phyloP scores from a whole-genome alignment of 1,140 invertebrate species.

The Aphelenchoides besseyi region DNA sequence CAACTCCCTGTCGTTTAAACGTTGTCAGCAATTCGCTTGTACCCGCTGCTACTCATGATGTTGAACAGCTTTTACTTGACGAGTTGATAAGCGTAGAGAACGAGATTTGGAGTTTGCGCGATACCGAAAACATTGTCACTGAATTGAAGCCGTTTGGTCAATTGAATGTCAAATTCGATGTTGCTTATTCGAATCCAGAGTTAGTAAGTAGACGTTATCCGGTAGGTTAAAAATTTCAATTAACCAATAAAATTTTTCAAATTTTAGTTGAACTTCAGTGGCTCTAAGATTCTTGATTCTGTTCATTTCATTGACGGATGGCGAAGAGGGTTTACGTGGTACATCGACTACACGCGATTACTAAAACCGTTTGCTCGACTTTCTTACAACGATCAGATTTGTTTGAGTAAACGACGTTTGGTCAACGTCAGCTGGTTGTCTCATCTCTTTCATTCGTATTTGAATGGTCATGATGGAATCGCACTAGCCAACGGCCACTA shows the following conservation, averaged over 20 bases:
- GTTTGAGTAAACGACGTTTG: conserved; percentile 4
- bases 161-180: conserved; percentile 4
- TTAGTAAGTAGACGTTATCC: background rate
- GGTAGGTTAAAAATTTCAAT: background rate
- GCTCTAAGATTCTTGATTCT: background rate
- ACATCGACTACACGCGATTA: background rate
- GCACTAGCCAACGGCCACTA: conserved; percentile 8
- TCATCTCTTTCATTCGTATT: background rate
- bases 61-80: background rate
- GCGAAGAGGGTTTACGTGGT: background rate
- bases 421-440: background rate
- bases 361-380: background rate
- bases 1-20: background rate
- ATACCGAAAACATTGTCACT: background rate
- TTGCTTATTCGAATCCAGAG: background rate
- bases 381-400: conserved; percentile 6
- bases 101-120: background rate
- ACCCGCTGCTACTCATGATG: background rate
- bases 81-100: background rate
- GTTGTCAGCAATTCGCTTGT: background rate
- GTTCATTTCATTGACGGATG: background rate
- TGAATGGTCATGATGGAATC: background rate
- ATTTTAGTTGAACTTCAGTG: conserved; percentile 1
- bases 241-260: background rate
- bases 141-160: background rate